Percentiles rank a stretch among this genome's conserved stretches.
phyloP scores from a whole-genome alignment of 2,797 vertebrate species.

The Manis javanica region DNA sequence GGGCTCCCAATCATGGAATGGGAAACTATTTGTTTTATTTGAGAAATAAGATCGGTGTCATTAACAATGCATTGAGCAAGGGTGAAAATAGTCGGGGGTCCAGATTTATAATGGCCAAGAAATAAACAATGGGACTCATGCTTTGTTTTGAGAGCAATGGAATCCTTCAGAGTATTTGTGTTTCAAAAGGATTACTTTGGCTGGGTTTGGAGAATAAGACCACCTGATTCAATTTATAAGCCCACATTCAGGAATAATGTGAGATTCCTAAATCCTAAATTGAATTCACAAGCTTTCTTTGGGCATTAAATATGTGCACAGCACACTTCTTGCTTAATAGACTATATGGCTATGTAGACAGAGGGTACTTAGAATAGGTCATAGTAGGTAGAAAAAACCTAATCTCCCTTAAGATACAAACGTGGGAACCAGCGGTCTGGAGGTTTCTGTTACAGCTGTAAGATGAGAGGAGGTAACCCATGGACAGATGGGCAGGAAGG shows the following conservation, averaged over 20 bases:
- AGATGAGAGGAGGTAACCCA: no score
- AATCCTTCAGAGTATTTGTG: not conserved
- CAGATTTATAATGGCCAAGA: fast-evolving
- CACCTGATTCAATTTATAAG: not conserved
- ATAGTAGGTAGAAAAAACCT: not conserved
- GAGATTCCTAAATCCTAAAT: not conserved
- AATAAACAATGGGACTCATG: no score
- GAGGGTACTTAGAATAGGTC: fast-evolving
- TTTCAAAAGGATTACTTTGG: not conserved
- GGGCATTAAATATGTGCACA: not conserved
- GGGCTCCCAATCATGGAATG: not conserved
- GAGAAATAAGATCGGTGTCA: not conserved
- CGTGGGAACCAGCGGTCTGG: fast-evolving
- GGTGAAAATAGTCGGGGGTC: fast-evolving
- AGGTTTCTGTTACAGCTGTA: fast-evolving
- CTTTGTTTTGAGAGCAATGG: not conserved
- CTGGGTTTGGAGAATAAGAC: not conserved
- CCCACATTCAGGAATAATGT: not conserved
- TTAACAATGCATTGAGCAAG: no score
- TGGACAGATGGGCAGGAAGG: fast-evolving
- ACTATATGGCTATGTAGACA: not conserved
- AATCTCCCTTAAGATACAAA: fast-evolving
- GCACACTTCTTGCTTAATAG: not conserved
- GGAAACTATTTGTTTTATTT: not conserved
- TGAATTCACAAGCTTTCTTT: not conserved